A percentile compares a stretch with the other conserved stretches of the same genome.
These are phyloP conservation scores for Stenoptilia bipunctidactyla DNA, from an alignment of 2,888 invertebrate species.

Conservation along the genomic window DNA sequence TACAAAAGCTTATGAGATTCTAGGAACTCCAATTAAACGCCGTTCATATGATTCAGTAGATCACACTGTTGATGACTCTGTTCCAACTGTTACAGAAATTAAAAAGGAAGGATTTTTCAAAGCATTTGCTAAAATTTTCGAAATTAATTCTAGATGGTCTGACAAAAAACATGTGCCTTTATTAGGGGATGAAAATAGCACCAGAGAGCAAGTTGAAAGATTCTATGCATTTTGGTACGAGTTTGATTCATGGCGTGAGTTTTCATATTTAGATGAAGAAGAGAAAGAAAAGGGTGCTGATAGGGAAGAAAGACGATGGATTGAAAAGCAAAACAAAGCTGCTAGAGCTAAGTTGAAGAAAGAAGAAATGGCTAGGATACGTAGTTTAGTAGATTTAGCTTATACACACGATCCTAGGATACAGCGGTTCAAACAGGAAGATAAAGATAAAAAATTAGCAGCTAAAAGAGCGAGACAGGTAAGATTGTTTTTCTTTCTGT, in stretches of 20 bases:
- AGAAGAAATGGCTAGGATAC: constrained; percentile 94
- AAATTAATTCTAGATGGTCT: constrained; percentile 91
- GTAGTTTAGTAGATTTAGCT: constrained; percentile 92
- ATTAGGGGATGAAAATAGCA: constrained; percentile 81
- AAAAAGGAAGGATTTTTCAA: constrained; percentile 84
- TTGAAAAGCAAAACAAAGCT: constrained; percentile 97
- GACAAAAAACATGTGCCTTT: constrained; percentile 87
- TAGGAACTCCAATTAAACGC: constrained; percentile 83
- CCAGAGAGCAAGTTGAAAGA: constrained; percentile 86
- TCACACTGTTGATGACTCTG: constrained; percentile 89
- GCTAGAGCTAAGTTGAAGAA: constrained; percentile 94
- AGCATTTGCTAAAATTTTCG: constrained; percentile 76
- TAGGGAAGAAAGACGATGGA: constrained; percentile 96
- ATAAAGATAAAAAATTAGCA: constrained; percentile 90
- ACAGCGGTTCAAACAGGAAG: constrained; percentile 91
- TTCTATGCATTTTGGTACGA: constrained; percentile 99
- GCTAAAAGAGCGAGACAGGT: constrained; percentile 88
- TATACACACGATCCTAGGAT: constrained; percentile 96
- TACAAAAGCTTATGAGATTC: constrained; percentile 95
- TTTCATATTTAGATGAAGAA: constrained; percentile 98
- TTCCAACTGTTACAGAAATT: constrained; percentile 82
- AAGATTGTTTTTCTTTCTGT: no score
- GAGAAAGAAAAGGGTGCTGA: constrained; percentile 98
- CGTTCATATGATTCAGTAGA: constrained; percentile 97
- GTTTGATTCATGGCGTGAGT: constrained; percentile 99